Evolutionary conservation across 2,888 invertebrate genomes (phyloP), one percentile per base, ranked within the genome.

Genomic region (Lamellibrachia columna): DNA sequence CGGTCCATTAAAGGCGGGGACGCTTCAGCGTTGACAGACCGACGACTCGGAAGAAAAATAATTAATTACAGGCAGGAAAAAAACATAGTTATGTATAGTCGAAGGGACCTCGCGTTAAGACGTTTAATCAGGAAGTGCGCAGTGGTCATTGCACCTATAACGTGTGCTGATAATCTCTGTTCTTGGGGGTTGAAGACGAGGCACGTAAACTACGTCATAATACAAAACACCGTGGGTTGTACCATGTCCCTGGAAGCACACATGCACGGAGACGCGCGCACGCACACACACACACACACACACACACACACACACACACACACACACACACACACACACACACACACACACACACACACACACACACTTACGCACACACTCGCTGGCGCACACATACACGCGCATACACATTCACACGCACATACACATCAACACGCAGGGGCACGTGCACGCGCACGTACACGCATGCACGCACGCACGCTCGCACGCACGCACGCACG

Each of bases 1-100:
- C 75, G 75, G 75, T n/a, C 15, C 75, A 22, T 75, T 75, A 75
- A 75, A 75, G 75, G 75, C 75, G 75, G 22, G 75, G 75, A 6
- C 15, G 4, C 15, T 4, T 75, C 22, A n/a, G 75, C 75, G 75
- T 75, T 75, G 75, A 75, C 75, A 75, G 55, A n/a, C 75, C 75
- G 75, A 22, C 75, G 75, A 75, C 75, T 75, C n/a, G 75, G 75
- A 75, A 75, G 75, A 75, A 75, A 75, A n/a, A 75, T 75, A n/a
- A 75, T n/a, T n/a, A 15, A 75, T 75, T 75, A 75, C 22, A 75
- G 22, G 75, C 1, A 6, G 75, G 0, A 75, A n/a, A 75, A 75
- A 9, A 75, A 15, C n/a, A 75, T 75, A 2, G 75, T 75, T 75
- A 75, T 75, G 75, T 15, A 75, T 75, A n/a, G 15, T 15, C 75